Evolutionary conservation across 2,888 invertebrate species (phyloP), one percentile per base, ranked within the genome.

Genomic region (Artemia sinica): DNA sequence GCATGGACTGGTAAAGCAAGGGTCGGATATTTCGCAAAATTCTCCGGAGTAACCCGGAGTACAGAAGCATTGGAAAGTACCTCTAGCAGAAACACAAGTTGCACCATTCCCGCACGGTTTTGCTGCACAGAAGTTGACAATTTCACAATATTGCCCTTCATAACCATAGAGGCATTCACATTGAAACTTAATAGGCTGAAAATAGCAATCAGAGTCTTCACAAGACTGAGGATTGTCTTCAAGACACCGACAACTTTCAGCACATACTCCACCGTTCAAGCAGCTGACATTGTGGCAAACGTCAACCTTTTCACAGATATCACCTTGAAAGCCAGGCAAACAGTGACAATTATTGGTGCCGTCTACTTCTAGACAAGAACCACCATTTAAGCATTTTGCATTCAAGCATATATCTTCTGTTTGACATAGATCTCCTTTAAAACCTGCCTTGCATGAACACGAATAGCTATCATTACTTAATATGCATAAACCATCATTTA

Each of bases 81-180:
- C 63, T 8, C 10, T 58, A 18, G 2, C 28, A 28, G 63, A 58
- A 18, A 18, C 63, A 28, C 63, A 58, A 8, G 11, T 10, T 58
- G 14, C 63, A 58, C 28, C 28, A 3, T 58, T 58, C 8, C 10
- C 28, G 63, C 63, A 58, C 8, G 63, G 63, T 18, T 28, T 58
- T n/a, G 63, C n/a, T 18, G n/a, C 8, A 58, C 63, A 58, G 8
- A 8, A 28, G 63, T 58, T 58, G 14, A 58, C 10, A 28, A 10
- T 10, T 10, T 58, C 14, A 58, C 63, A 58, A n/a, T 1, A 58
- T n/a, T 58, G 14, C n/a, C 63, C 63, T 58, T 58, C 63, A 58
- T 18, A 58, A n/a, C 63, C 63, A 58, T 10, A n/a, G n/a, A 58
- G 63, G 10, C 63, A 58, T 28, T 58, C 63, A 58, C 63, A 58